phyloP scores from a whole-genome alignment of 2,888 invertebrate species.

The Platycnemis pennipes region DNA sequence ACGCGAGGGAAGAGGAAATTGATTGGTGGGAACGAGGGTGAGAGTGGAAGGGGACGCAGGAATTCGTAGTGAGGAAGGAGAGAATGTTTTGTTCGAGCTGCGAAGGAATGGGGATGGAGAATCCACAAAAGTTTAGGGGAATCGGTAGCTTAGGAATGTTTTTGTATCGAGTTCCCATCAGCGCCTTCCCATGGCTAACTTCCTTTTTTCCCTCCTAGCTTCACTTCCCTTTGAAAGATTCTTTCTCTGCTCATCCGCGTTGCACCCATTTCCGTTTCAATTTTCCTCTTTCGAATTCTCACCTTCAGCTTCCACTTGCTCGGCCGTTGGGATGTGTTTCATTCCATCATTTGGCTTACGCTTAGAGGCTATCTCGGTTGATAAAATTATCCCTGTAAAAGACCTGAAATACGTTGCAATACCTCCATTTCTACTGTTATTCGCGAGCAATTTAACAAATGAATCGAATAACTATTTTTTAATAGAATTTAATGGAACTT shows the following conservation, averaged over 20 bases:
- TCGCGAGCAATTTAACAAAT: too few species aligned
- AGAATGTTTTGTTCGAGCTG: not conserved
- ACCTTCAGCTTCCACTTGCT: not conserved
- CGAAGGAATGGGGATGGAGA: not conserved
- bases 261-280: not conserved
- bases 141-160: constrained; percentile 54
- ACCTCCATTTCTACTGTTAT: too few species aligned
- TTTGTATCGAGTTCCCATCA: constrained; percentile 59
- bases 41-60: not conserved
- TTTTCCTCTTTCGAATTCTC: not conserved
- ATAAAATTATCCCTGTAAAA: not conserved
- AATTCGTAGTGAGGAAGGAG: not conserved
- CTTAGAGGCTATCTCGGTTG: not conserved
- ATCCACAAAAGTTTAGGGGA: not conserved
- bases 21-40: not conserved
- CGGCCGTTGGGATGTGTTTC: not conserved
- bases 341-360: not conserved
- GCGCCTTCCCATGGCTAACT: not conserved
- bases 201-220: not conserved
- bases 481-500: too few species aligned
- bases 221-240: not conserved
- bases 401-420: not conserved
- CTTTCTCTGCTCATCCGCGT: not conserved
- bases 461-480: too few species aligned
- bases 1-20: constrained; percentile 8